Conservation (phyloP, 2,113 vertebrate species). For the Psilopsiagon aymara region DNA sequence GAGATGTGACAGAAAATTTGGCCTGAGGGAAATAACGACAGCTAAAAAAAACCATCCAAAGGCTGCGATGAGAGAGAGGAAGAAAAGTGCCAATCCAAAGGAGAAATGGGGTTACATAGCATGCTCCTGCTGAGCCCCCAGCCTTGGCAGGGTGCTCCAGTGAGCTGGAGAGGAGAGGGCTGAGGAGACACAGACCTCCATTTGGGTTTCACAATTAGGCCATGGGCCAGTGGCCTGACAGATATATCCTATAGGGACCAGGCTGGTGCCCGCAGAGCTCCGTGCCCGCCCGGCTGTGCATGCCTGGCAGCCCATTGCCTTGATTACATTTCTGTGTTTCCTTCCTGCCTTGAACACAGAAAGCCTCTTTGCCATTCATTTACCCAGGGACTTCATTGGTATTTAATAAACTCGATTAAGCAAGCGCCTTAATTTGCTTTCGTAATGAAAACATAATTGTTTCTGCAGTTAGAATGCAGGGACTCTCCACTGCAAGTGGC, state of each 20-base stretch:
- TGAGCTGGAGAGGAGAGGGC: accelerated
- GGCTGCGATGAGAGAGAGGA: neutral
- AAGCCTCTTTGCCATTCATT: constrained; percentile 37
- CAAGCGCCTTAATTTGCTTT: constrained; percentile 70
- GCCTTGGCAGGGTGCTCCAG: neutral
- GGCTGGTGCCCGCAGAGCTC: neutral
- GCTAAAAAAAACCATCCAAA: constrained; percentile 39
- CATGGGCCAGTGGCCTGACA: accelerated
- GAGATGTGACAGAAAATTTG: constrained; percentile 54
- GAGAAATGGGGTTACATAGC: neutral
- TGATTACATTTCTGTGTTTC: neutral
- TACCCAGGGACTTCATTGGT: constrained; percentile 58
- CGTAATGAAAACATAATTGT: constrained; percentile 71
- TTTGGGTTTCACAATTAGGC: accelerated
- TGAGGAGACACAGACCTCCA: neutral
- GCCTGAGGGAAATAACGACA: constrained; percentile 52
- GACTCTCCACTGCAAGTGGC: constrained; percentile 36
- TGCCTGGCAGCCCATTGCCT: neutral
- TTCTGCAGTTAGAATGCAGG: constrained; percentile 53
- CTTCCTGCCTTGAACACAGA: neutral
- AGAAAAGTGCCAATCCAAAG: neutral
- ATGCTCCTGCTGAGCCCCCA: neutral
- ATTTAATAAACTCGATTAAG: constrained; percentile 73
- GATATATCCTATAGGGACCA: accelerated
- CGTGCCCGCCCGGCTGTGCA: neutral